These are phyloP conservation scores for Puntigrus tetrazona DNA, from an alignment of 2,113 vertebrate genomes.

Conservation along the genomic window DNA sequence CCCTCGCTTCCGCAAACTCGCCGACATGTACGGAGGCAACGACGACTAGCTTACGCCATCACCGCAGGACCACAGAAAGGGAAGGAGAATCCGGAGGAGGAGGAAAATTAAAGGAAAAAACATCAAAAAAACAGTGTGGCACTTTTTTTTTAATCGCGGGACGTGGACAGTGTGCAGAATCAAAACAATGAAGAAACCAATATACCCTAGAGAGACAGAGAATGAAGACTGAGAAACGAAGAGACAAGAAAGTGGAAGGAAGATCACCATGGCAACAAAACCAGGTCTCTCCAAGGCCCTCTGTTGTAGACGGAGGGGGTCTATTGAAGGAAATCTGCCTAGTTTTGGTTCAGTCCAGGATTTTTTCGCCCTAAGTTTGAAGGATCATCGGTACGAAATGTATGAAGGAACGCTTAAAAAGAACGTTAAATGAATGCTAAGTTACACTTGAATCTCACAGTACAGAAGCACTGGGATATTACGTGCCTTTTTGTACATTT, in stretches of 20 bases:
- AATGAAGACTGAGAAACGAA: slow-evolving; percentile 74
- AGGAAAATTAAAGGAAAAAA: slow-evolving; percentile 26
- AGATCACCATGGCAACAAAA: slow-evolving; percentile 57
- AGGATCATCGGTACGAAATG: slow-evolving; percentile 76
- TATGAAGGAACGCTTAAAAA: slow-evolving; percentile 48
- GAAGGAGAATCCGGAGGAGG: slow-evolving; percentile 28
- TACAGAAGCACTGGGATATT: slow-evolving; percentile 99
- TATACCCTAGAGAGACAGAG: slow-evolving; percentile 74
- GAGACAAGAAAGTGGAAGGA: slow-evolving; percentile 29
- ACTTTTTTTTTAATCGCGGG: slow-evolving; percentile 77
- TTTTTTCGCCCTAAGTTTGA: slow-evolving; percentile 75
- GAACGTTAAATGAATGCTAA: slow-evolving; percentile 81
- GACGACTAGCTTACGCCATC: slow-evolving; percentile 78
- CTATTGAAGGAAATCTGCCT: slow-evolving; percentile 80
- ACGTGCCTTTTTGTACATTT: slow-evolving; percentile 99
- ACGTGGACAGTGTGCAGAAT: slow-evolving; percentile 85
- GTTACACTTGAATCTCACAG: slow-evolving; percentile 99
- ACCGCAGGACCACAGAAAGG: background rate
- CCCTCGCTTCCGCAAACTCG: slow-evolving; percentile 96
- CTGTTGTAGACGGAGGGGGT: slow-evolving; percentile 33
- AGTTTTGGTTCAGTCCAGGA: slow-evolving; percentile 78
- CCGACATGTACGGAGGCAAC: slow-evolving; percentile 94
- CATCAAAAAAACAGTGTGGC: slow-evolving; percentile 72
- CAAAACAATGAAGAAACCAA: slow-evolving; percentile 69
- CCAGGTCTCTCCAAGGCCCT: slow-evolving; percentile 50